These are phyloP conservation scores for Lethrus apterus DNA, from an alignment of 1,140 invertebrate genomes.

Conservation along the genomic window DNA sequence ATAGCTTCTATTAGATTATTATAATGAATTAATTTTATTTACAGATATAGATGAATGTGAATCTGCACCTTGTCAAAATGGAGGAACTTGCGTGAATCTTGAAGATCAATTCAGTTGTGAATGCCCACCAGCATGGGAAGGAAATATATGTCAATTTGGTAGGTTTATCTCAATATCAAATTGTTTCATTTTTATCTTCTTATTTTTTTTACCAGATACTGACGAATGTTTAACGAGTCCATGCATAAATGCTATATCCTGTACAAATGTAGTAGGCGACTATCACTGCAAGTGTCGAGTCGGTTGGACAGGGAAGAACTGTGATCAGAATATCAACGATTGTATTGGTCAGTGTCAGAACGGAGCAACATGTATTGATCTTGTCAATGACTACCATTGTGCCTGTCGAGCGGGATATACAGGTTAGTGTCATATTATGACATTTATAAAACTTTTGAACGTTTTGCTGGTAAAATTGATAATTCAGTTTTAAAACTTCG, in stretches of 20 bases:
- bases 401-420: slow-evolving; percentile 74
- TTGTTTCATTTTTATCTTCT: background rate
- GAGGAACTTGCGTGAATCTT: slow-evolving; percentile 73
- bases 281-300: slow-evolving; percentile 73
- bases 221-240: slow-evolving; percentile 56
- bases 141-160: slow-evolving; percentile 68
- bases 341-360: slow-evolving; percentile 83
- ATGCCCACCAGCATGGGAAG: slow-evolving; percentile 75
- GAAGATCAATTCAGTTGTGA: slow-evolving; percentile 68
- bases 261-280: slow-evolving; percentile 72
- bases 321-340: slow-evolving; percentile 81
- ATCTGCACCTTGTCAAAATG: slow-evolving; percentile 77
- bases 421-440: slow-evolving; percentile 45
- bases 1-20: no score
- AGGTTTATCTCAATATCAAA: slow-evolving; percentile 25
- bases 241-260: slow-evolving; percentile 75
- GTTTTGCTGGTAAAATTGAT: no score
- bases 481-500: no score
- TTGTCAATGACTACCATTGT: slow-evolving; percentile 76
- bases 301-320: slow-evolving; percentile 83
- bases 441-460: no score
- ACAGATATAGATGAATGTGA: slow-evolving; percentile 77
- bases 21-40: slow-evolving; percentile 30
- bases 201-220: slow-evolving; percentile 46
- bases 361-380: slow-evolving; percentile 78